Conservation (phyloP, 2,113 vertebrate species). For the Serilophus lunatus region DNA sequence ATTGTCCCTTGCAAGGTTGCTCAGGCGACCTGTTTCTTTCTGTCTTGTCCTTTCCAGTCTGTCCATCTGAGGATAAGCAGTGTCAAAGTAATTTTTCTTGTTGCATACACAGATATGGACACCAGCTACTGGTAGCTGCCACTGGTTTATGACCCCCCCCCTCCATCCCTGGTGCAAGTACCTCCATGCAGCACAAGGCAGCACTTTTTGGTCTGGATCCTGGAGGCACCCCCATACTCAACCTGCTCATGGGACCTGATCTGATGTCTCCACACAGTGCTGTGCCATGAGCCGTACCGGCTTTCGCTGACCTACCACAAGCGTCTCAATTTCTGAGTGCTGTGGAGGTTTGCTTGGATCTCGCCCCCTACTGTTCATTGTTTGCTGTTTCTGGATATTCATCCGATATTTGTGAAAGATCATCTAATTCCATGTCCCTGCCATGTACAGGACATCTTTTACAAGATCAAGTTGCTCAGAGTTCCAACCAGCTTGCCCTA, state of each 20-base stretch:
- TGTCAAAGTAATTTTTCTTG: neutral
- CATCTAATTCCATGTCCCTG: neutral
- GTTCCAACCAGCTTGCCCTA: neutral
- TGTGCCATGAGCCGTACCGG: neutral
- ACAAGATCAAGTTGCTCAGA: neutral
- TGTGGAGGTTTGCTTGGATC: neutral
- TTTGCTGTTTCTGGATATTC: neutral
- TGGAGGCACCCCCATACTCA: neutral
- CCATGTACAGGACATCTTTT: neutral
- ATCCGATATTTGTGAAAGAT: neutral
- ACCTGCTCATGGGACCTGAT: neutral
- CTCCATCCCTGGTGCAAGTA: neutral
- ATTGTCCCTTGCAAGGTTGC: neutral
- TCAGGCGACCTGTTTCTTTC: neutral
- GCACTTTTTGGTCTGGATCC: neutral
- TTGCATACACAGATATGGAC: neutral
- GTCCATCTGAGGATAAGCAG: neutral
- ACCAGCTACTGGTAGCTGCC: accelerated
- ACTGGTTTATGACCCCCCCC: neutral
- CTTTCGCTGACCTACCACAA: neutral
- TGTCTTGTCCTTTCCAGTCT: neutral
- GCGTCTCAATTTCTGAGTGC: accelerated
- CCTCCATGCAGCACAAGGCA: accelerated
- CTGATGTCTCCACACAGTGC: accelerated
- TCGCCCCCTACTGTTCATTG: neutral